Evolutionary conservation across 2,888 invertebrate species (phyloP), one percentile per base, ranked within the genome.

Genomic region (Eurois occulta): DNA sequence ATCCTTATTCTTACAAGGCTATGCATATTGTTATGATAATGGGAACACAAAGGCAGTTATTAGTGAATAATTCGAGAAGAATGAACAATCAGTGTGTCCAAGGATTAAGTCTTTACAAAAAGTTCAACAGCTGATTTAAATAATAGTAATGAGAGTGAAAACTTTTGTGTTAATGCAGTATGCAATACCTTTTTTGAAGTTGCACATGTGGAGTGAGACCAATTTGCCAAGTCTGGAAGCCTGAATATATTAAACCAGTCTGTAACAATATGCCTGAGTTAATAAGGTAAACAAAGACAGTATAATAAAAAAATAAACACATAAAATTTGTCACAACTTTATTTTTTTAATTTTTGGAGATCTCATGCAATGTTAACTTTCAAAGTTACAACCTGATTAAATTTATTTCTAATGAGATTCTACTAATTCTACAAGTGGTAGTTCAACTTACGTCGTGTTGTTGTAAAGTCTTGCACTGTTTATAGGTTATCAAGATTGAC

Each of bases 11-110:
- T 43, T 6, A 71, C 77, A 83, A 80, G 80, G 84, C 58, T 66
- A 11, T 67, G 58, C 38, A 78, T 83, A 82, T 89, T 89, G 82
- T 89, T 82, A 84, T 84, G 78, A 70, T 82, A 84, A 82, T 84
- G 77, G 32, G 64, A 69, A 74, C 69, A 82, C 72, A 77, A 81
- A 65, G 65, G 78, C 75, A 77, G 72, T 75, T 85, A 83, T 83
- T 85, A 80, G 83, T 75, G 77, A 78, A 78, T 77, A 67, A 77
- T 77, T 80, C 55, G 68, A 72, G 41, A 82, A 85, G 68, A 87
- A 87, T 75, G 76, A 76, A 87, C 79, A 83, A 80, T 80, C 88
- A 68, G 72, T 74, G 65, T 72, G 64, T 72, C 76, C 88, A 87
- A 87, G 88, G 83, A 83, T 85, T 72, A 77, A 65, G 68, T 78